Conservation (phyloP, 2,113 vertebrate genomes). For the Vulpes vulpes region DNA sequence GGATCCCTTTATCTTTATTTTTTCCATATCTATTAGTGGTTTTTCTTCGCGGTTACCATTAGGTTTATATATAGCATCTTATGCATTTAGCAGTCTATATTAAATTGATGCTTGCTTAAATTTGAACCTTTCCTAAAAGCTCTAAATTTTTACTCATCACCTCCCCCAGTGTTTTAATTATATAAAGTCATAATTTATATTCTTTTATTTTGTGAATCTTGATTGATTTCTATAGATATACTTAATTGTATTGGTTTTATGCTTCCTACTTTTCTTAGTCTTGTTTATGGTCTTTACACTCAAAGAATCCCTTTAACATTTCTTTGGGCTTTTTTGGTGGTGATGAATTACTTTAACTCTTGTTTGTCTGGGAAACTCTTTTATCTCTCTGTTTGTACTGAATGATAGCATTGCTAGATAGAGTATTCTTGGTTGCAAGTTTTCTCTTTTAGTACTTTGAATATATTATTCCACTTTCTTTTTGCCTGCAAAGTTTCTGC, state of each 20-base stretch:
- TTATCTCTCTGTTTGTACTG: neutral
- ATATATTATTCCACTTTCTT: neutral
- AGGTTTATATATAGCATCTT: neutral
- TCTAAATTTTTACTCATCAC: neutral
- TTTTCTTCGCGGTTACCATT: neutral
- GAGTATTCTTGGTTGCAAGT: neutral
- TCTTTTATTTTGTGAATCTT: neutral
- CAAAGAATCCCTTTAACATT: neutral
- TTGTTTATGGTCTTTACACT: neutral
- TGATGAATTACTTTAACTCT: neutral
- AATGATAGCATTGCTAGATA: neutral
- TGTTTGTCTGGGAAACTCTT: neutral
- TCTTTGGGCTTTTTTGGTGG: neutral
- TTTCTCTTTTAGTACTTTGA: neutral
- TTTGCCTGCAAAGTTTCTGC: neutral
- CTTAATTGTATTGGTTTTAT: neutral
- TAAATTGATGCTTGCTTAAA: neutral
- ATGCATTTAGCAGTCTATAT: neutral
- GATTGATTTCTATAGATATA: neutral
- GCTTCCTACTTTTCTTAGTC: neutral
- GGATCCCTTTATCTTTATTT: too few relatives aligned
- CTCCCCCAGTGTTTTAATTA: neutral
- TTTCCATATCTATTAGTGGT: too few relatives aligned
- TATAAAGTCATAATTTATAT: neutral
- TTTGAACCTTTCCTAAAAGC: neutral